Conservation (phyloP, 2,888 invertebrate genomes). For the Conus canariensis region DNA sequence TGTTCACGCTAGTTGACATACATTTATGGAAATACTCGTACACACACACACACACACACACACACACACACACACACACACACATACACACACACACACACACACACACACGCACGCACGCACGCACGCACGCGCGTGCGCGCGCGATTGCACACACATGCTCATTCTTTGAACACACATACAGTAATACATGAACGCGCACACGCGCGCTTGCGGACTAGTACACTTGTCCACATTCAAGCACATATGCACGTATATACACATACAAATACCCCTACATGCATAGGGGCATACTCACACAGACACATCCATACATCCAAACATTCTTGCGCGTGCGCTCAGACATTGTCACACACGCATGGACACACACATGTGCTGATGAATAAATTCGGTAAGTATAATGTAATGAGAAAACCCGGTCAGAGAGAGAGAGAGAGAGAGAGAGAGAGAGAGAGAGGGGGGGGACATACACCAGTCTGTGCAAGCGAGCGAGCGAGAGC, state of each 20-base stretch:
- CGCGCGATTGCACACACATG: no score
- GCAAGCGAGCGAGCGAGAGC: not conserved
- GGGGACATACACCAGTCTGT: no score
- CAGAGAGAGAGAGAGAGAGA: no score
- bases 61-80: constrained; percentile 4
- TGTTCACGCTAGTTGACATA: not conserved
- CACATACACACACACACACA: not conserved
- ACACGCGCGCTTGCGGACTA: not conserved
- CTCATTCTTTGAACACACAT: no score
- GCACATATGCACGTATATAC: not conserved
- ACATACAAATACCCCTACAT: not conserved
- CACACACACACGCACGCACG: not conserved
- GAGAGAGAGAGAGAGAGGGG: no score
- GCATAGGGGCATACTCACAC: not conserved
- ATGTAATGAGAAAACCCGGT: no score
- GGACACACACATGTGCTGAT: no score
- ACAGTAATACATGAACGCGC: no score
- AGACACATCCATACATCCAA: not conserved
- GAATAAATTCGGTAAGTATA: no score
- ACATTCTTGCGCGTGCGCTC: no score
- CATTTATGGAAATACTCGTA: not conserved
- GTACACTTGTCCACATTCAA: not conserved
- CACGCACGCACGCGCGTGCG: not conserved
- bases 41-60: constrained; percentile 12
- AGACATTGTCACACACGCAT: no score